These are phyloP conservation scores for Tetramorium parvispinum DNA, from an alignment of 1,140 invertebrate genomes.

Conservation along the genomic window DNA sequence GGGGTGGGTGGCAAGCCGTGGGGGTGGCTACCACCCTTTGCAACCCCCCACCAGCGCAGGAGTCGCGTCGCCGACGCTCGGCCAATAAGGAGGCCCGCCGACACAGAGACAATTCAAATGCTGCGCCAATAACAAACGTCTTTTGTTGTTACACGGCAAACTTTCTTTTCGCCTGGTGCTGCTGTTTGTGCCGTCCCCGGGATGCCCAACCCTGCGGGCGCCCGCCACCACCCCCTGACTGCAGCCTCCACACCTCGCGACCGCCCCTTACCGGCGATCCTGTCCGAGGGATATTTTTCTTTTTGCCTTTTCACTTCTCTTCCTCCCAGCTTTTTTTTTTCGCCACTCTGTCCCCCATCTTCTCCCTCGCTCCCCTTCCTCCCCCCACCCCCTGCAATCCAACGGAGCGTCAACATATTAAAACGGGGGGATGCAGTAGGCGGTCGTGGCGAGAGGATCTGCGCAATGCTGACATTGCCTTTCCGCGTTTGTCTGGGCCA, in stretches of 20 bases:
- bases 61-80: slow-evolving; percentile 81
- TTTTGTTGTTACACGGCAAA: slow-evolving; percentile 85
- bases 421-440: slow-evolving; percentile 75
- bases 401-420: slow-evolving; percentile 83
- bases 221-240: slow-evolving; percentile 44
- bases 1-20: slow-evolving; percentile 53
- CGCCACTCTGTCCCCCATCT: slow-evolving; percentile 67
- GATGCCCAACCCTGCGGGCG: slow-evolving; percentile 69
- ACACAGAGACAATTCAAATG: slow-evolving; percentile 86
- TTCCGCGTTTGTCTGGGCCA: slow-evolving; percentile 66
- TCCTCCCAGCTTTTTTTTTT: slow-evolving; percentile 74
- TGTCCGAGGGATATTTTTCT: slow-evolving; percentile 82
- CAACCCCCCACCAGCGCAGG: slow-evolving; percentile 79
- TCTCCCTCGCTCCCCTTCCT: neutral
- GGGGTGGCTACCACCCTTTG: slow-evolving; percentile 78
- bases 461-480: slow-evolving; percentile 81
- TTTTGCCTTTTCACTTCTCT: slow-evolving; percentile 80
- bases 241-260: slow-evolving; percentile 36
- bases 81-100: slow-evolving; percentile 85
- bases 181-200: slow-evolving; percentile 76
- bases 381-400: slow-evolving; percentile 38
- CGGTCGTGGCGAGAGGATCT: slow-evolving; percentile 61
- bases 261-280: slow-evolving; percentile 82
- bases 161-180: slow-evolving; percentile 81
- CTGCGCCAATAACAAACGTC: slow-evolving; percentile 86